Evolutionary conservation across 2,888 invertebrate genomes (phyloP).

Genomic region (Odontocerum albicorne): DNA sequence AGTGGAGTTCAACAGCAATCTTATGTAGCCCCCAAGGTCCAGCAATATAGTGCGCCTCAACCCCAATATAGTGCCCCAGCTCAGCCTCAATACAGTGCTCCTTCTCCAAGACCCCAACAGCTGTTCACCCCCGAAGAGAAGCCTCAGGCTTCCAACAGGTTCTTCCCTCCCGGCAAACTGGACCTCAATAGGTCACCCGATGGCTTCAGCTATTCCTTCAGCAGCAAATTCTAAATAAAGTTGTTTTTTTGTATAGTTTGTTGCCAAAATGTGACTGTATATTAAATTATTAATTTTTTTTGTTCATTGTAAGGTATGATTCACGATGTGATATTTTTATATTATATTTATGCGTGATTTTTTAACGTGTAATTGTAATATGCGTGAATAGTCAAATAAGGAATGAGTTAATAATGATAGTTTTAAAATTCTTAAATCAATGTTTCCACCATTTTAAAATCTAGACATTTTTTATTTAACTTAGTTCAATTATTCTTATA

Average conservation of each 20-base stretch:
- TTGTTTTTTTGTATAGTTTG: conserved; percentile 3
- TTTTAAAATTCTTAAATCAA: no score
- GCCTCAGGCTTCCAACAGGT: conserved; percentile 72
- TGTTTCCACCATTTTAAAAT: no score
- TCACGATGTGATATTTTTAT: conserved; percentile 27
- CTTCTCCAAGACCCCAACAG: conserved; percentile 47
- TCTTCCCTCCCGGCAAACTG: conserved; percentile 84
- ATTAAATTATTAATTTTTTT: conserved; percentile 25
- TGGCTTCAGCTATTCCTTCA: conserved; percentile 85
- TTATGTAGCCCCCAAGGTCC: conserved; percentile 14
- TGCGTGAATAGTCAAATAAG: conserved; percentile 23
- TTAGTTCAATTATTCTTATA: no score
- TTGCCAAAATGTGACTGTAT: conserved; percentile 31
- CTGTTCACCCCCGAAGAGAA: conserved; percentile 60
- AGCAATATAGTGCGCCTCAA: conserved; percentile 26
- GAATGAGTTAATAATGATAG: conserved; percentile 15
- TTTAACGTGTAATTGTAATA: conserved; percentile 24
- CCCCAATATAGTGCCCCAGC: conserved; percentile 53
- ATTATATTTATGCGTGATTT: conserved; percentile 24
- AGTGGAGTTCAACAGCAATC: conserved; percentile 49
- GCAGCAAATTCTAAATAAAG: conserved; percentile 46
- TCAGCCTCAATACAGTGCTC: conserved; percentile 41
- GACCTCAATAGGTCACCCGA: conserved; percentile 85
- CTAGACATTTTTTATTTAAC: no score
- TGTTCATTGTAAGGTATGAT: conserved; percentile 15